These are phyloP conservation scores for Nephrotoma appendiculata DNA, from an alignment of 2,888 invertebrate genomes.

Conservation along the genomic window DNA sequence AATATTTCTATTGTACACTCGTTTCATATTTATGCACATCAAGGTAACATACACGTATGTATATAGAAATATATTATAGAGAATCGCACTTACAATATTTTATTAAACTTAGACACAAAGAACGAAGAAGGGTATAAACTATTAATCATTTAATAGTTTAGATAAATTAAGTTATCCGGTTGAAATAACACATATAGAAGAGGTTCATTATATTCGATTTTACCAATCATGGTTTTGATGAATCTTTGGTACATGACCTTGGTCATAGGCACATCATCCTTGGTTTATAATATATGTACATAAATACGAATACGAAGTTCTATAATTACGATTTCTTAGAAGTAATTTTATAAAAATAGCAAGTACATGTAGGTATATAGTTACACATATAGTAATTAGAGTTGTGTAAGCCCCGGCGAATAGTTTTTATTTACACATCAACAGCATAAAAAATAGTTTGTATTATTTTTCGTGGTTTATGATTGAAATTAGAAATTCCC, in stretches of 20 bases:
- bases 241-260: not conserved
- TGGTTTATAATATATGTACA: not conserved
- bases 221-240: not conserved
- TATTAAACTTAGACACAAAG: not conserved
- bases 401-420: not conserved
- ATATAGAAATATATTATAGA: not conserved
- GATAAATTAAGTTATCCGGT: not conserved
- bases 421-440: not conserved
- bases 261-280: not conserved
- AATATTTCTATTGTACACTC: not conserved
- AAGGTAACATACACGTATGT: not conserved
- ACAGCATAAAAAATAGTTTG: not conserved
- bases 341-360: not conserved
- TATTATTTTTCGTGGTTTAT: not conserved
- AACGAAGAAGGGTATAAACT: not conserved
- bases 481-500: not conserved
- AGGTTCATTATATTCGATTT: not conserved
- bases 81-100: not conserved
- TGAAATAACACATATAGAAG: not conserved
- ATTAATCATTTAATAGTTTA: not conserved
- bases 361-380: no score
- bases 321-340: not conserved
- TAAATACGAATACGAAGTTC: not conserved
- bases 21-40: not conserved
- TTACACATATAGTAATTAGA: not conserved